Evolutionary conservation across 1,140 invertebrate species (phyloP).

Genomic region (Bombus confusus): DNA sequence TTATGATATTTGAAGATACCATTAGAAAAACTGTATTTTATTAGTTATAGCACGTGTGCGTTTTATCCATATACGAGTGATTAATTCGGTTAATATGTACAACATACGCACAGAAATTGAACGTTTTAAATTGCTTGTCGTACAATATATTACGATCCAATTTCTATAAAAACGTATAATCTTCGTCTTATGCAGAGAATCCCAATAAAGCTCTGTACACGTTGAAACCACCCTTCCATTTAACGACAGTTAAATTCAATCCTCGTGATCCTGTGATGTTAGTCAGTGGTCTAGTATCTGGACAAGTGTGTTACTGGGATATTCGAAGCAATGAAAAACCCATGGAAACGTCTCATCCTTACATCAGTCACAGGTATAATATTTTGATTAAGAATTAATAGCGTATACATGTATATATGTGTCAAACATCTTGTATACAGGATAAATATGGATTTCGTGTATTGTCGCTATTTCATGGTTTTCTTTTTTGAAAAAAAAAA

Average conservation of each 20-base stretch:
- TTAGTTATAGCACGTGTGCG: too few relatives aligned
- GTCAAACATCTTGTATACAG: too few relatives aligned
- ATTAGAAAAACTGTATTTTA: too few relatives aligned
- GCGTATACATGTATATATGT: too few relatives aligned
- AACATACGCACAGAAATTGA: too few relatives aligned
- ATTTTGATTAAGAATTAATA: not conserved
- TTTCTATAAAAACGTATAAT: not conserved
- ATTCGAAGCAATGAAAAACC: conserved; percentile 87
- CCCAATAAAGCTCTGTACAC: conserved; percentile 91
- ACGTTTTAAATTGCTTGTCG: not conserved
- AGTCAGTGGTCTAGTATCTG: conserved; percentile 94
- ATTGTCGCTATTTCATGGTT: too few relatives aligned
- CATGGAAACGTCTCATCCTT: conserved; percentile 78
- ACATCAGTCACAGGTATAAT: conserved; percentile 72
- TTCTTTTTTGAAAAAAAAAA: too few relatives aligned
- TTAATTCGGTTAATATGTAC: too few relatives aligned
- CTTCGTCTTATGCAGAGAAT: conserved; percentile 85
- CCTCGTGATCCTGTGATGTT: conserved; percentile 93
- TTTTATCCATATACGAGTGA: too few relatives aligned
- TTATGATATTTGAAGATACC: too few relatives aligned
- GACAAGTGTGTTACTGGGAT: conserved; percentile 93
- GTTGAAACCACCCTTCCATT: conserved; percentile 87
- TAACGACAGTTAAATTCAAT: conserved; percentile 94
- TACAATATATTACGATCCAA: not conserved
- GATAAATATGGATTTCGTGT: too few relatives aligned